These are phyloP conservation scores for Tetanocera ferruginea DNA, from an alignment of 2,888 invertebrate species.

Conservation along the genomic window DNA sequence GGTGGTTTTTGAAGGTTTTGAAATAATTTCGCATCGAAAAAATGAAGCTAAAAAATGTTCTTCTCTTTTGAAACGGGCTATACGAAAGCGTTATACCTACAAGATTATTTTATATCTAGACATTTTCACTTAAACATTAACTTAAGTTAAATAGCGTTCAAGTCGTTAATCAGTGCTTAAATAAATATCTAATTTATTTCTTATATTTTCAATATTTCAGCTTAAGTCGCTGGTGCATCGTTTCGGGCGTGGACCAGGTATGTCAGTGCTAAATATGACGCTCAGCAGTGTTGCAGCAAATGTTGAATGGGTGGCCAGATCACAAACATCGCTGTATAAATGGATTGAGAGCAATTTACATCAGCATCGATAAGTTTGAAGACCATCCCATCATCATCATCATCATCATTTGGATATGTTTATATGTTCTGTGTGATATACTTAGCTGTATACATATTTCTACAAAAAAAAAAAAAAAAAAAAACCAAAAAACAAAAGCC, in stretches of 20 bases:
- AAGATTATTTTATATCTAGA: no score
- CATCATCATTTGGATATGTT: neutral
- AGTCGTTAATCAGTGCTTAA: no score
- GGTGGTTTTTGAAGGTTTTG: no score
- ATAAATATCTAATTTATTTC: no score
- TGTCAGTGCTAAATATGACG: conserved; percentile 69
- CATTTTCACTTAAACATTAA: no score
- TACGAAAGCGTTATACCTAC: no score
- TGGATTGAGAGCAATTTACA: conserved; percentile 69
- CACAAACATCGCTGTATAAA: conserved; percentile 68
- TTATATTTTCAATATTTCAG: conserved; percentile 50
- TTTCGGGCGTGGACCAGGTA: conserved; percentile 69
- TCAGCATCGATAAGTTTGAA: conserved; percentile 60
- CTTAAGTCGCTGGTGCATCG: conserved; percentile 69
- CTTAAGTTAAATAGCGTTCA: no score
- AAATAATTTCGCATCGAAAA: no score
- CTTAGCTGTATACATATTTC: neutral
- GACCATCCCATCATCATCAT: neutral
- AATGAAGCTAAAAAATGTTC: no score
- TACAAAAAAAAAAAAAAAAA: no score
- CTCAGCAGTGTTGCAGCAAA: conserved; percentile 69
- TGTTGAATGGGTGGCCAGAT: conserved; percentile 69
- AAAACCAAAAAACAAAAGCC: no score
- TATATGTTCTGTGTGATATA: neutral
- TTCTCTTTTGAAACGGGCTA: no score